Evolutionary conservation across 2,888 invertebrate genomes (phyloP), one percentile per base, ranked within the genome.

Genomic region (Pomacea canaliculata): DNA sequence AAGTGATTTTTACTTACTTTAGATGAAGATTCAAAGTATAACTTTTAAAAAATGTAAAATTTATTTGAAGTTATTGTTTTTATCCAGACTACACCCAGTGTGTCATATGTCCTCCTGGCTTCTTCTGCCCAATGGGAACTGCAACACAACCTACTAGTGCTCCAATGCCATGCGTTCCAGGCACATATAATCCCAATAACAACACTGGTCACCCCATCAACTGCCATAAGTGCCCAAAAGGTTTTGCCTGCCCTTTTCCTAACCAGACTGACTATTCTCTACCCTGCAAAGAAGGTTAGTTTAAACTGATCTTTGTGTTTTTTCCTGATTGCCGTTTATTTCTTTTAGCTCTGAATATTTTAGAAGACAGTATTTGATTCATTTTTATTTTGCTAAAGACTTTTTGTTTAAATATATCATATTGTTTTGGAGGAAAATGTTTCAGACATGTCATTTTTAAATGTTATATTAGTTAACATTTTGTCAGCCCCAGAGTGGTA

Each of bases 81-180:
- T 56, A 56, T 56, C 12, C 80, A 88, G 87, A 85, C 76, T 80
- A 82, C 19, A 83, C 83, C 10, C 83, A 88, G 75, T 90, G 90
- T 82, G 73, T 78, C n/a, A 75, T 74, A 1, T 90, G 90, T 76
- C 86, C 89, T 0, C 82, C 82, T 46, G 90, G 90, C 46, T 80
- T 83, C 73, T 90, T 88, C 81, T 90, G 90, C 71, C 89, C 89
- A 0, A 84, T 82, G 48, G 89, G 89, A 59, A 81, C 80, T 23
- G 83, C 82, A n/a, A 79, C 84, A 48, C 82, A 83, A 46, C 88
- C 89, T 9, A 79, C 82, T 0, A 84, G 83, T 0, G 78, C 87
- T 16, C 89, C 89, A 1, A 78, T 81, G 10, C 87, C 88, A 10
- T 89, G 89, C 79, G 80, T 83, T 8, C 82, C 85, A 4, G 90